Base-by-base conservation (phyloP, 1,140 invertebrate species). In the Eueides isabella region DNA sequence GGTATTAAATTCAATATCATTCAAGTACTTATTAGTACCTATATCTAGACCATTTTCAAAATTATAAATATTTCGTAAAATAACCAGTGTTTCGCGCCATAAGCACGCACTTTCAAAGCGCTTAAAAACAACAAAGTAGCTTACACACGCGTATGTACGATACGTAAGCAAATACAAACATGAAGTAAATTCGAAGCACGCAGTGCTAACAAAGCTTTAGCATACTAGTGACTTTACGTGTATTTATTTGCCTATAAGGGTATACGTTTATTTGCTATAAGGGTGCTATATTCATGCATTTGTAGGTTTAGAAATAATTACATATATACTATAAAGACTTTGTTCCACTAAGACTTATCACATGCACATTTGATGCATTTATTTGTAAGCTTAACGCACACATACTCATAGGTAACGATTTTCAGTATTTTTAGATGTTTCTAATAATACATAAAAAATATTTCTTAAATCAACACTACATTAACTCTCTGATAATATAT, bases 101-200 rank as follows among this genome's bases (percentile, higher is more conserved):
- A 38, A 55, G 48, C 23, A 26, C 48, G 48, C 19, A 55, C 19
- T 55, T 26, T 26, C 48, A 26, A 55, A 55, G 19, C 48, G 12
- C 23, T 19, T 55, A 55, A 55, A 55, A 55, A 55, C n/a, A n/a
- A n/a, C 48, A 55, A 11, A 26, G 41, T n/a, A 19, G 48, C 23
- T 55, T 12, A 55, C 11, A 55, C 48, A 26, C 19, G 48, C 23
- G 48, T 26, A 26, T 23, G 9, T 26, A 55, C 23, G 48, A 26
- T 26, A 23, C 48, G 48, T 26, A 55, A 23, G 23, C 23, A 55
- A 55, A 55, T 2, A 55, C 26, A 55, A 55, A 55, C 48, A 55
- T 26, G 48, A 26, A 55, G 48, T 55, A 55, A 55, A 55, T 55
- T 55, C 48, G 48, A 4, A 55, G 5, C 48, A 55, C 48, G 48